Evolutionary conservation across 2,113 vertebrate genomes (phyloP).

Genomic region (Brachyistius frenatus): DNA sequence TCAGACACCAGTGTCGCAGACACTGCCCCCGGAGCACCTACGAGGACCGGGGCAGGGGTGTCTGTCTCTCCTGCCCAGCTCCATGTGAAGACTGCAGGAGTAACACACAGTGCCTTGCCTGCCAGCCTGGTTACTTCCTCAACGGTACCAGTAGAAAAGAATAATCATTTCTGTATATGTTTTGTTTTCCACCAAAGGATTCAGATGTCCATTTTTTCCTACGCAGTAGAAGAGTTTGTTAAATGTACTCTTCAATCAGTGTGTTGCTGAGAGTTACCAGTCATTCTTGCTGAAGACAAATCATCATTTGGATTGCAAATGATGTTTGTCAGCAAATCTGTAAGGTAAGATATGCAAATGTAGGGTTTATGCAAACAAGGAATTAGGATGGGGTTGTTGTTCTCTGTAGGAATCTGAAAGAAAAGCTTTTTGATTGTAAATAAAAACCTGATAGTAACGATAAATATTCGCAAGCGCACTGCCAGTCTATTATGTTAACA

Average conservation of each 20-base stretch:
- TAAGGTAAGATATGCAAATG: constrained; percentile 62
- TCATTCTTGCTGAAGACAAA: constrained; percentile 40
- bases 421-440: constrained; percentile 3
- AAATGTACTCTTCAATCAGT: background rate
- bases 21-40: constrained; percentile 85
- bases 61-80: constrained; percentile 80
- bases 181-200: background rate
- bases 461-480: background rate
- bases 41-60: constrained; percentile 72
- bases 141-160: constrained; percentile 68
- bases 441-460: background rate
- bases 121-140: constrained; percentile 83
- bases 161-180: background rate
- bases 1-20: constrained; percentile 84
- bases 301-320: constrained; percentile 81
- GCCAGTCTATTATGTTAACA: background rate
- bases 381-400: constrained; percentile 25
- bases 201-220: background rate
- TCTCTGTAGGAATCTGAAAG: background rate
- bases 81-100: constrained; percentile 84
- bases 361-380: constrained; percentile 58
- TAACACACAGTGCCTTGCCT: constrained; percentile 79
- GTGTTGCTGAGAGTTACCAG: constrained; percentile 6
- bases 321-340: constrained; percentile 57
- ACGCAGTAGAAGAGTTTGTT: constrained; percentile 3